Evolutionary conservation across 1,140 invertebrate genomes (phyloP), one percentile per base, ranked within the genome.

Genomic region (Drosophila neocordata): DNA sequence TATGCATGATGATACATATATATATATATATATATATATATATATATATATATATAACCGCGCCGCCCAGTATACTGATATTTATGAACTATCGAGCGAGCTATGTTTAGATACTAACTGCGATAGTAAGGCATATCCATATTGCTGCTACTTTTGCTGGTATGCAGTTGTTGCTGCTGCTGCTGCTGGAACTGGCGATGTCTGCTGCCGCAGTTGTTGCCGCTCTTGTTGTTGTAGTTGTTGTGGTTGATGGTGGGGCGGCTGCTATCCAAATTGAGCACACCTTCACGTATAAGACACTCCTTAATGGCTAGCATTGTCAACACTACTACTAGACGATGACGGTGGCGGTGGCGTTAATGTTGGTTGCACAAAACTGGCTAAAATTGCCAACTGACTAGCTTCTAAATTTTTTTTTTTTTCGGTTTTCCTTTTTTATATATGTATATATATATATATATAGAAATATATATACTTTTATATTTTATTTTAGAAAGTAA

Each of bases 221-320:
- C 27, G 27, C 27, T 31, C 27, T 31, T 15, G 38, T 13, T 13
- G 48, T n/a, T 37, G 59, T 11, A 38, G 59, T 7, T 51, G 52
- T 18, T 55, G 55, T 9, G 59, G 70, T n/a, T 34, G 58, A 20
- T 65, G 38, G 53, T 63, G 24, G 64, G 56, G 12, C 38, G 65
- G 35, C 66, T 74, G 13, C 65, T 77, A 69, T 90, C 89, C 66
- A 90, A 70, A 78, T 91, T 89, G 38, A 91, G 80, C 18, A 91
- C 89, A 68, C 89, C 89, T 74, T 91, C 89, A 18, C 89, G 84
- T 62, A 91, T 91, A 2, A 91, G 52, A 44, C 89, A 91, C 85
- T 91, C 89, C 77, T 91, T 91, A 65, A 91, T 85, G 72, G 89
- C 89, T 68, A 91, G 72, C 89, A 91, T 65, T 77, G 53, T 61